Evolutionary conservation across 2,113 vertebrate species (phyloP), one percentile per base, ranked within the genome.

Genomic region (Rhea pennata): DNA sequence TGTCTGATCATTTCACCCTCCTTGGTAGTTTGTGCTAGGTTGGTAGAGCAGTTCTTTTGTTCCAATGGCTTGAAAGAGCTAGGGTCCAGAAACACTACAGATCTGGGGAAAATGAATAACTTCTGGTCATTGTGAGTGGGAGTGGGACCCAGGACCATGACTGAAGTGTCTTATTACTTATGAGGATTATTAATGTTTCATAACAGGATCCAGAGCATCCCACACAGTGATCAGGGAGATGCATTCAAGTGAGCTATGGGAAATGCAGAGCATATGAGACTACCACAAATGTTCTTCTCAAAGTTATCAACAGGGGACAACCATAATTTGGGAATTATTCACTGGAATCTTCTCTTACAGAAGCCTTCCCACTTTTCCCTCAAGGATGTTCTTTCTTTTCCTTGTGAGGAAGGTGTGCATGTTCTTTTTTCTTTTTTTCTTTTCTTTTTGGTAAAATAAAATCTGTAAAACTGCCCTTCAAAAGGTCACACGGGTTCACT

Each of bases 401-500:
- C 10, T 13, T 0, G 0, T 12, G 70, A 92, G 27, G 31, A 5
- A 42, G 61, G 9, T 0, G 1, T 12, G 33, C 2, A 13, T 23
- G 1, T 6, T 12, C 7, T 33, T 62, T 5, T 11, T 17, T 4
- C 36, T 13, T 10, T 36, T 39, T 26, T 39, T 26, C 13, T 40
- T 17, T 62, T n/a, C n/a, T 76, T 40, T 29, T 23, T 65, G 53
- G 5, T 8, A 64, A 84, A 81, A 33, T 6, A 8, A 72, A 56
- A 14, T 26, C 65, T 58, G 22, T 42, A 77, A 44, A 75, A 46
- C 15, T 29, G 7, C 46, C 33, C 65, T 74, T 81, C 19, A 24
- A 21, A 46, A 76, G 80, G 33, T 11, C 22, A 6, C 17, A 2
- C 1, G 4, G 21, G 10, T 6, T 72, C 39, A 44, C 53, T 26